Conservation (phyloP, 2,888 invertebrate species). For the Odontocolon sp. region DNA sequence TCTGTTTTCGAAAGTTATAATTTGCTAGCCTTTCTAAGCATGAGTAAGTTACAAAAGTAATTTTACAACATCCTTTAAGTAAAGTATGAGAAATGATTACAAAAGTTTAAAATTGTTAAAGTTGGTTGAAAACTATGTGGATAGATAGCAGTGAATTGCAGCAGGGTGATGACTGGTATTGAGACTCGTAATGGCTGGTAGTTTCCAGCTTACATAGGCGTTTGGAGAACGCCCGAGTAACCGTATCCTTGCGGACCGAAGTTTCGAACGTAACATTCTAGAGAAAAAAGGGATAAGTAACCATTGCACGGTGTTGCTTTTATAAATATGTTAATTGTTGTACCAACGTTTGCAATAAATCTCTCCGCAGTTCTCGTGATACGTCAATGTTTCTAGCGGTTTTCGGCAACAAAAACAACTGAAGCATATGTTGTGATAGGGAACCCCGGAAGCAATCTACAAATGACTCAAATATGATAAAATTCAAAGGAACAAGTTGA, state of each 20-base stretch:
- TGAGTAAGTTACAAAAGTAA: too few relatives aligned
- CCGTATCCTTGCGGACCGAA: slow-evolving; percentile 82
- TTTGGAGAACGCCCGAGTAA: slow-evolving; percentile 77
- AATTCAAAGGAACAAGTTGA: too few relatives aligned
- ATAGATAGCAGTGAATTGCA: too few relatives aligned
- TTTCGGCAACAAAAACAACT: slow-evolving; percentile 82
- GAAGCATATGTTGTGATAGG: slow-evolving; percentile 82
- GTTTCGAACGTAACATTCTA: slow-evolving; percentile 82
- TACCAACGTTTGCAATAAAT: slow-evolving; percentile 82
- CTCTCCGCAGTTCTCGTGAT: slow-evolving; percentile 81
- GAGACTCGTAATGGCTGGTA: not conserved
- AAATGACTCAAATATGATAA: too few relatives aligned
- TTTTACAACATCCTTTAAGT: too few relatives aligned
- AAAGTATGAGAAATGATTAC: too few relatives aligned
- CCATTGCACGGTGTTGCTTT: too few relatives aligned
- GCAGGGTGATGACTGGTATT: too few relatives aligned
- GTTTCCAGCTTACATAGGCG: slow-evolving; percentile 68
- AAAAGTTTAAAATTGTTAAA: too few relatives aligned
- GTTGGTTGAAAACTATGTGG: too few relatives aligned
- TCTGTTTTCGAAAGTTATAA: too few relatives aligned
- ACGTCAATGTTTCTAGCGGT: slow-evolving; percentile 81
- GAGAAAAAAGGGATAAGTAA: slow-evolving; percentile 59
- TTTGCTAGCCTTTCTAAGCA: too few relatives aligned
- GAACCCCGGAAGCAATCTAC: slow-evolving; percentile 79
- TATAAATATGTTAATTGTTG: not conserved